Conservation (phyloP, 2,113 vertebrate genomes). For the Cephalopterus ornatus region DNA sequence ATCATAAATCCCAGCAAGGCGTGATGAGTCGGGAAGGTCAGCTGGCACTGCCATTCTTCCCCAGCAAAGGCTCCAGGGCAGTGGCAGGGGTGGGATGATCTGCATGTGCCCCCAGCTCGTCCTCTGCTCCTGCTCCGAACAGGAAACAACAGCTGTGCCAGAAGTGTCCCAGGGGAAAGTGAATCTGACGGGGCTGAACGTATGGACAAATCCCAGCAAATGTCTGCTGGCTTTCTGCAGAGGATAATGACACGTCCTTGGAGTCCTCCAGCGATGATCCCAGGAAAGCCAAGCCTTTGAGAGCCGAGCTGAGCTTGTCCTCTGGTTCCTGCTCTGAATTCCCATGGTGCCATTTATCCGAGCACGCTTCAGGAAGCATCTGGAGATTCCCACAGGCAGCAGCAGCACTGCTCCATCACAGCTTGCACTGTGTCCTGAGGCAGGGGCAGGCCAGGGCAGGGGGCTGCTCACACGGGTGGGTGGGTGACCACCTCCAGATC, state of each 20-base stretch:
- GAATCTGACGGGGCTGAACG: background rate
- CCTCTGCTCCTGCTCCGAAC: background rate
- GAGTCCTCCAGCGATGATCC: background rate
- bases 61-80: background rate
- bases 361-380: background rate
- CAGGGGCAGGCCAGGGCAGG: background rate
- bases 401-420: background rate
- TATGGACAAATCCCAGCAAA: slow-evolving; percentile 25
- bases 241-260: background rate
- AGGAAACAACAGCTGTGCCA: background rate
- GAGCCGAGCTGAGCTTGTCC: background rate
- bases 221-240: background rate
- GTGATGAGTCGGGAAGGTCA: background rate
- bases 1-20: background rate
- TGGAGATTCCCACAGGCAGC: slow-evolving; percentile 10
- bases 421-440: background rate
- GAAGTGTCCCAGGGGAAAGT: background rate
- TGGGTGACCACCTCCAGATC: background rate
- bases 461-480: background rate
- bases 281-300: background rate
- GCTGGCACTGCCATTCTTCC: background rate
- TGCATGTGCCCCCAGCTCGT: fast-evolving
- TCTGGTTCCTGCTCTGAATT: background rate
- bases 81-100: background rate
- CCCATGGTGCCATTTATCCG: background rate